phyloP scores from a whole-genome alignment of 2,113 vertebrate species.

The Alexandromys fortis region DNA sequence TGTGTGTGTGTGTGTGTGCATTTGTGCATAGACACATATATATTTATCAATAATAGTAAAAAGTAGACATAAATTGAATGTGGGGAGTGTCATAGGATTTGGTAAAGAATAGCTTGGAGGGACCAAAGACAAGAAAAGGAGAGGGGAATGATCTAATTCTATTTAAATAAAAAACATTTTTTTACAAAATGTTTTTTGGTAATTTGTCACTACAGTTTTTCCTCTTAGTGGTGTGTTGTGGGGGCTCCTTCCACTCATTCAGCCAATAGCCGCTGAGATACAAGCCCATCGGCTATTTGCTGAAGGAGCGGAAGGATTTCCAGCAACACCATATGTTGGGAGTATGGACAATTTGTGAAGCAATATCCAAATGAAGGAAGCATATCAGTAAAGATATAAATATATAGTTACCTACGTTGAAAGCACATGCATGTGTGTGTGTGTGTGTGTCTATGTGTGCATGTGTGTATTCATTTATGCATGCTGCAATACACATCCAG shows the following conservation, averaged over 20 bases:
- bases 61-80: not conserved
- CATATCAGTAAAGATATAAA: not conserved
- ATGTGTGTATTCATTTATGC: no score
- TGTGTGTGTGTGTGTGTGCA: not conserved
- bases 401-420: not conserved
- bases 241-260: no score
- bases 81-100: not conserved
- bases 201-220: not conserved
- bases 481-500: not conserved
- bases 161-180: not conserved
- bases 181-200: not conserved
- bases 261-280: no score
- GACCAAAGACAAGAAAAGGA: no score
- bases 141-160: not conserved
- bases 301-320: no score
- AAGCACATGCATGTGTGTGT: no score
- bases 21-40: not conserved
- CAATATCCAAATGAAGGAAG: not conserved
- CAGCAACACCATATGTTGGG: no score
- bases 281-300: no score
- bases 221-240: no score
- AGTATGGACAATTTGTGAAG: not conserved
- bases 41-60: no score
- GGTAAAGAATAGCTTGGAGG: not conserved
- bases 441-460: not conserved